Conservation (phyloP, 2,113 vertebrate genomes). For the Merops nubicus region DNA sequence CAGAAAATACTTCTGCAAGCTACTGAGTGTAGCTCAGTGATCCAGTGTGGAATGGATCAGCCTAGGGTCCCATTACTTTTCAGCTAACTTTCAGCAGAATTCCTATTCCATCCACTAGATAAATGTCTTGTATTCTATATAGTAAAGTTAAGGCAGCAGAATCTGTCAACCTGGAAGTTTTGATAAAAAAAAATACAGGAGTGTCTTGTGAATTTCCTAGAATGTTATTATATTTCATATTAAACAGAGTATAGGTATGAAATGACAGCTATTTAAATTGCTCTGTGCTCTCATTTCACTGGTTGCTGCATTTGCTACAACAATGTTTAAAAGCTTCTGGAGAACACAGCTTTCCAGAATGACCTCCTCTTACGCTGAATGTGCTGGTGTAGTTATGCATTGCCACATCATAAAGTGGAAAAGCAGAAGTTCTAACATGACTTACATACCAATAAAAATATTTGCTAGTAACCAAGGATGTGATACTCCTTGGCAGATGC, state of each 20-base stretch:
- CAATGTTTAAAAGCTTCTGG: background rate
- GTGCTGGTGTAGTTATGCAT: background rate
- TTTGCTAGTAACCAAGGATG: constrained; percentile 27
- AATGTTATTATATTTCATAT: background rate
- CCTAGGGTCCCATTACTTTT: background rate
- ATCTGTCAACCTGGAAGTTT: background rate
- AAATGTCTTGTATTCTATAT: background rate
- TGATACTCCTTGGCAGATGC: background rate
- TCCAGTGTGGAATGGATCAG: rapidly evolving
- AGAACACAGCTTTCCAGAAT: background rate
- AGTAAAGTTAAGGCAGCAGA: background rate
- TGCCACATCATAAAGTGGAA: background rate
- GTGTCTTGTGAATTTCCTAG: background rate
- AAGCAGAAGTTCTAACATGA: constrained; percentile 31
- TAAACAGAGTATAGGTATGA: background rate
- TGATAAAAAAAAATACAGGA: background rate
- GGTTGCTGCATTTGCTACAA: background rate
- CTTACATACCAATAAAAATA: constrained; percentile 48
- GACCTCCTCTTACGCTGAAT: background rate
- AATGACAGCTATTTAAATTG: background rate
- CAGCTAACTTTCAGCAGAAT: background rate
- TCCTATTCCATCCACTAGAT: background rate
- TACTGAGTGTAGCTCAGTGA: background rate
- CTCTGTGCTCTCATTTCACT: background rate
- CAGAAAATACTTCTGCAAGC: background rate